Conservation (phyloP, 2,888 invertebrate genomes). For the Eurois occulta region DNA sequence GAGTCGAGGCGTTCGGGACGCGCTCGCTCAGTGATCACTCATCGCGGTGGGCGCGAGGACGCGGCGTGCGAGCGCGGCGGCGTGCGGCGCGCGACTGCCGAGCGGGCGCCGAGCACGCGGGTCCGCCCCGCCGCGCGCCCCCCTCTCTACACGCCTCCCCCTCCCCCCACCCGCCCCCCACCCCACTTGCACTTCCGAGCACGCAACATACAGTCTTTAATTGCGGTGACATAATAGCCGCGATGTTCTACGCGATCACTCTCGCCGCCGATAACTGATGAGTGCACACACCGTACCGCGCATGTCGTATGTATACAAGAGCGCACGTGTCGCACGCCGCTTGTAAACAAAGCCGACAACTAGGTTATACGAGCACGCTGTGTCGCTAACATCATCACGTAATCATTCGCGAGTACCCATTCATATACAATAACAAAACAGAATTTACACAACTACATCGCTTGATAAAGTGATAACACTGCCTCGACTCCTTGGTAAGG, state of each 20-base stretch:
- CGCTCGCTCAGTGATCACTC: slow-evolving; percentile 84
- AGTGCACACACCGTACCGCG: slow-evolving; percentile 68
- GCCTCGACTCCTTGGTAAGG: background rate
- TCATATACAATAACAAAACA: slow-evolving; percentile 36
- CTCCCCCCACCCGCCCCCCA: slow-evolving; percentile 47
- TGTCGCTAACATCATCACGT: slow-evolving; percentile 59
- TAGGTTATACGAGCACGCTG: slow-evolving; percentile 66
- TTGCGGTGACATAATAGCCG: slow-evolving; percentile 80
- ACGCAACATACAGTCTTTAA: slow-evolving; percentile 78
- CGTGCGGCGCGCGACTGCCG: slow-evolving; percentile 79
- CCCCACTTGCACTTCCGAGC: slow-evolving; percentile 64
- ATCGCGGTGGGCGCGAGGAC: slow-evolving; percentile 82
- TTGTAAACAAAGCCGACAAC: slow-evolving; percentile 80
- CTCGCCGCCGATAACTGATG: slow-evolving; percentile 78
- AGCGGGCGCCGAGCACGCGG: slow-evolving; percentile 71
- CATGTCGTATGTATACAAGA: slow-evolving; percentile 68
- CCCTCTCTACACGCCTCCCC: slow-evolving; percentile 53
- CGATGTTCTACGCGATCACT: slow-evolving; percentile 81
- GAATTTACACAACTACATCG: slow-evolving; percentile 9
- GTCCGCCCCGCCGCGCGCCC: slow-evolving; percentile 63
- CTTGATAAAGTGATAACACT: background rate
- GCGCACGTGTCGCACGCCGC: slow-evolving; percentile 79
- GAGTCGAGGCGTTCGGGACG: slow-evolving; percentile 78
- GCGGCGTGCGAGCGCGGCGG: slow-evolving; percentile 77
- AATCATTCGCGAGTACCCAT: slow-evolving; percentile 51